Percentiles rank a stretch among this genome's conserved stretches.
Conservation (phyloP, 2,113 vertebrate genomes). For the Saguinus imperator region DNA sequence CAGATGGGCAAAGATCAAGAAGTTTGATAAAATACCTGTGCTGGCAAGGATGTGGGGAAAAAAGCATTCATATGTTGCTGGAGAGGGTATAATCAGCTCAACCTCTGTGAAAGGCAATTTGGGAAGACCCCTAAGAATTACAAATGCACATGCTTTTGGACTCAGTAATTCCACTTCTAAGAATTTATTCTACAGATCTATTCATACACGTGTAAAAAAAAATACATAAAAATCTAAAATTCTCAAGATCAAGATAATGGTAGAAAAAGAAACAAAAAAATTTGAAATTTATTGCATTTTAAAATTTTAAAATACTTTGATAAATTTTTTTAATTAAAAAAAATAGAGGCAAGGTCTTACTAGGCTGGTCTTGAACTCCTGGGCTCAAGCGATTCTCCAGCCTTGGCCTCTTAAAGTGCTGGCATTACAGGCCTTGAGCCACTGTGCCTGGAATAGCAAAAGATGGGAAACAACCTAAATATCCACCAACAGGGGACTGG, state of each 20-base stretch:
- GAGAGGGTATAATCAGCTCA: background rate
- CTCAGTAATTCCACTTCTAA: constrained; percentile 23
- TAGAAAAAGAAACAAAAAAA: too few species aligned
- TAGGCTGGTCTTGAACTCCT: too few species aligned
- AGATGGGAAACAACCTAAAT: background rate
- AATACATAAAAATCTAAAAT: too few species aligned
- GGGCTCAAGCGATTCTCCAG: too few species aligned
- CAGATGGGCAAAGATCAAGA: background rate
- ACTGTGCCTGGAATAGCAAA: background rate
- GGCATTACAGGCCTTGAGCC: too few species aligned
- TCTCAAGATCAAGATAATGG: too few species aligned
- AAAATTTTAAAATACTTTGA: background rate
- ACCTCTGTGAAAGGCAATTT: background rate
- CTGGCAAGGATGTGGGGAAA: background rate
- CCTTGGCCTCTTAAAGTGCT: too few species aligned
- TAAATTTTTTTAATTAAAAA: too few species aligned
- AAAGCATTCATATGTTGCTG: background rate
- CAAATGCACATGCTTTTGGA: background rate
- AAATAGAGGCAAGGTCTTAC: too few species aligned
- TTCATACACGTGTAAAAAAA: background rate
- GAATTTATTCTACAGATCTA: constrained; percentile 25
- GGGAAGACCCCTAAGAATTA: background rate
- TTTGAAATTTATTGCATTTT: background rate
- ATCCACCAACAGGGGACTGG: background rate
- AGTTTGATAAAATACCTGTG: background rate